Conservation (phyloP, 1,140 invertebrate species). For the Mactra quadrangularis region DNA sequence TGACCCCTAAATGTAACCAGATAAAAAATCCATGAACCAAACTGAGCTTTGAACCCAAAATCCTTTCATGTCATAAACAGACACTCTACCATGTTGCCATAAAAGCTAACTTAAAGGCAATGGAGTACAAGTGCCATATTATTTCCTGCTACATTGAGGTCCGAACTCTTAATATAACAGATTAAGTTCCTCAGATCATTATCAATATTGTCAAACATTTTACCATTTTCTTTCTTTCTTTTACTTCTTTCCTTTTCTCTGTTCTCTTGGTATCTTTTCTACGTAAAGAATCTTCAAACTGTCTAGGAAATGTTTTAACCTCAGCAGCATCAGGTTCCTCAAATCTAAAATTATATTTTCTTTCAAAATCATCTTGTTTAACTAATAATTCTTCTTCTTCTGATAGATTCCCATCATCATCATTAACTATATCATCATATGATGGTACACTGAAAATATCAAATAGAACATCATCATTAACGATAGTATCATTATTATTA, state of each 20-base stretch:
- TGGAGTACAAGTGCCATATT: too few species aligned
- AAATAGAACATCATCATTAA: too few species aligned
- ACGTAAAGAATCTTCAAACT: constrained; percentile 92
- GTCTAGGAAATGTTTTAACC: constrained; percentile 90
- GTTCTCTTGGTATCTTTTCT: constrained; percentile 91
- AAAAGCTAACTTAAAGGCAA: too few species aligned
- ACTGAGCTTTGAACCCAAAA: too few species aligned
- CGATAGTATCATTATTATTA: too few species aligned
- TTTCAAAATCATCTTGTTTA: constrained; percentile 95
- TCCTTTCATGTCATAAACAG: too few species aligned
- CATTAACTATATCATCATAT: constrained; percentile 89
- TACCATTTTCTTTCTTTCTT: constrained; percentile 77
- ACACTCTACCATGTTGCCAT: too few species aligned
- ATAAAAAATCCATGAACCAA: too few species aligned
- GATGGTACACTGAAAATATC: constrained; percentile 85
- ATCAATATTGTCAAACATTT: constrained; percentile 5
- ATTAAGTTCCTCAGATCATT: too few species aligned
- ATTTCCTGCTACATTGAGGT: too few species aligned
- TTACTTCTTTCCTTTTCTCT: constrained; percentile 90
- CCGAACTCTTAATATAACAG: too few species aligned
- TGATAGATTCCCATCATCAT: constrained; percentile 87
- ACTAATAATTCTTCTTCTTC: constrained; percentile 92
- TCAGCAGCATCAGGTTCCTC: constrained; percentile 93
- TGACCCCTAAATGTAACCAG: too few species aligned
- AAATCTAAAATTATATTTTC: constrained; percentile 98